Evolutionary conservation across 2,888 invertebrate species (phyloP), one percentile per base, ranked within the genome.

Genomic region (Aphidius colemani): DNA sequence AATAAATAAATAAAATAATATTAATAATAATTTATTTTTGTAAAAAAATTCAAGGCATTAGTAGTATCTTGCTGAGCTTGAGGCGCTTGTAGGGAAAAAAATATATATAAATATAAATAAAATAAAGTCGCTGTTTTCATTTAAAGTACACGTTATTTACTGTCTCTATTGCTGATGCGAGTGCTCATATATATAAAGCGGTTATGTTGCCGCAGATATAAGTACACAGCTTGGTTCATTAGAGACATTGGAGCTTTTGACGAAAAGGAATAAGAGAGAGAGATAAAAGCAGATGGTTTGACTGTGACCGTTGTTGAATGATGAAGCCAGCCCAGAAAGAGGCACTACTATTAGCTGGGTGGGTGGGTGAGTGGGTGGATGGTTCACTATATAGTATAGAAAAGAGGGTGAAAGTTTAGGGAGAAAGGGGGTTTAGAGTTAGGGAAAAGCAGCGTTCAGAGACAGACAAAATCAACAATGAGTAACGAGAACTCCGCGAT

Each of bases 391-490:
- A 30, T 30, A 30, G 30, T 30, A 63, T 65, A 64, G 60, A 63
- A 66, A 62, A 65, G 60, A 56, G 61, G 66, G 46, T 18, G 11
- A 44, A 45, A 53, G 53, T 61, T 64, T 68, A 64, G 69, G 72
- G 70, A 69, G 70, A 69, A 71, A 71, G 70, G 41, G 49, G 67
- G 68, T 69, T 41, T 61, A 68, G 67, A 73, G 71, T 70, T 66
- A 57, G 67, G 68, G 67, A 64, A 57, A 63, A 60, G 61, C 61
- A 66, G 65, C 72, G 67, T 74, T 71, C 72, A 72, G 79, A 79
- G 80, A 77, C 81, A 80, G 82, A 78, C 81, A 82, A 82, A 82
- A 82, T 82, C 81, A 82, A 82, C 82, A 82, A 81, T 78, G 81
- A 80, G 81, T 80, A 80, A 80, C 79, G 80, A 81, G 79, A 82